Base-by-base conservation (phyloP, 2,113 vertebrate species). In the Engraulis encrasicolus region DNA sequence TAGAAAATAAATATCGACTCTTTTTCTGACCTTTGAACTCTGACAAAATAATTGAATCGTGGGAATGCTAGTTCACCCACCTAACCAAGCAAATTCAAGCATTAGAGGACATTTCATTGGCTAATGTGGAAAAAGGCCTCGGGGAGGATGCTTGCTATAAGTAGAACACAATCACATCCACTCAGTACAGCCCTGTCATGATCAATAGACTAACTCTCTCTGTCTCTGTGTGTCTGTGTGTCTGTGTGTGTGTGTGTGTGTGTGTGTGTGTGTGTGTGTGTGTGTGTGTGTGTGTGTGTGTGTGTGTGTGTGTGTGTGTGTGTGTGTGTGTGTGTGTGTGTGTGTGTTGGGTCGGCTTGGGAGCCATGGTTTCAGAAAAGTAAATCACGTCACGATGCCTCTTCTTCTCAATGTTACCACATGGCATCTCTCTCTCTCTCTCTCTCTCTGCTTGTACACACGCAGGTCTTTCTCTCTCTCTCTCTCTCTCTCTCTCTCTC, bases 81-180 rank as follows among this genome's bases (percentile, higher is more conserved):
- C 89, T 61, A 89, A 82, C 37, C 82, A 49, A 83, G 48, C 15
- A 86, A 88, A 78, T 78, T 1, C 0, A 40, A 88, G 80, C 82
- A 74, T 88, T 89, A 90, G 86, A 86, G 79, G 86, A 86, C 79
- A 71, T 91, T 91, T 93, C 86, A 90, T 90, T 91, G 90, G 88
- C 85, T 92, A 93, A 95, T 94, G 93, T 95, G 94, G 94, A 95
- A 95, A 95, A 93, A 91, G 86, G 58, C 94, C 90, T 27, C 52
- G 84, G 90, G 94, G 88, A 50, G 52, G 80, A 79, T 12, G 48
- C 82, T 85, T 84, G 91, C 92, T 91, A 91, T 90, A 87, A 92
- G 89, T 86, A 92, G 87, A 92, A 91, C 90, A 84, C 88, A 93
- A 94, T 94, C 90, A 91, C 90, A 94, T 90, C 84, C 17, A 87